Base-by-base conservation (phyloP, 2,797 vertebrate genomes). In the Hemitrygon akajei region DNA sequence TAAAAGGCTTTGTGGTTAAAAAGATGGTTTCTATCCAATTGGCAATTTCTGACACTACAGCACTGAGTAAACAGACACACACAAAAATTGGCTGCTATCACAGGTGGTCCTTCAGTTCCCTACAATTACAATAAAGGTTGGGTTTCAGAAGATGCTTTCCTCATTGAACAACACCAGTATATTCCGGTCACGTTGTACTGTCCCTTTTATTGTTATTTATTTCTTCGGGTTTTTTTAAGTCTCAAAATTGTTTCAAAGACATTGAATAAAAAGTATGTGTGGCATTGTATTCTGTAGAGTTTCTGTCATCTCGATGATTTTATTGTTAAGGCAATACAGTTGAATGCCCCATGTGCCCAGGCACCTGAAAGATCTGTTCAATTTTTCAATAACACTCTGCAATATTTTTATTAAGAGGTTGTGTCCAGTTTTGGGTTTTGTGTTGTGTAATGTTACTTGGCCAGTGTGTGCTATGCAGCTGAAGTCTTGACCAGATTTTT, bases 41-140 rank as follows among this genome's bases (percentile, higher is more conserved):
- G 91, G 71, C 71, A 93, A 76, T 58, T 93, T 56, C 22, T 93
- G 69, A 75, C 71, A 47, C 47, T 37, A 93, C 40, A 87, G 58
- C 27, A n/a, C 84, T 27, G 84, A 11, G 73, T 58, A 58, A 93
- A 76, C 91, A 93, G 71, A 76, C 71, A 93, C 91, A 93, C 47
- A 58, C 91, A 93, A 76, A 93, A 93, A 58, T 93, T 40, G 91
- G 73, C 71, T 93, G 71, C n/a, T 76, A 76, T 56, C 75, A 40
- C 71, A 93, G 71, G 71, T 93, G 40, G 27, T 93, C 71, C 75
- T 92, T 73, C 91, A 92, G 91, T 37, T 75, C 71, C 40, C 91
- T 56, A 7, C 91, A 93, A 92, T 76, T 91, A 93, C 91, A 93
- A 56, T 93, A 71, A 76, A 76, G 91, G 71, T 76, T 93, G 40